Conservation (phyloP, 2,888 invertebrate species). For the Polyommatus iphigenia region DNA sequence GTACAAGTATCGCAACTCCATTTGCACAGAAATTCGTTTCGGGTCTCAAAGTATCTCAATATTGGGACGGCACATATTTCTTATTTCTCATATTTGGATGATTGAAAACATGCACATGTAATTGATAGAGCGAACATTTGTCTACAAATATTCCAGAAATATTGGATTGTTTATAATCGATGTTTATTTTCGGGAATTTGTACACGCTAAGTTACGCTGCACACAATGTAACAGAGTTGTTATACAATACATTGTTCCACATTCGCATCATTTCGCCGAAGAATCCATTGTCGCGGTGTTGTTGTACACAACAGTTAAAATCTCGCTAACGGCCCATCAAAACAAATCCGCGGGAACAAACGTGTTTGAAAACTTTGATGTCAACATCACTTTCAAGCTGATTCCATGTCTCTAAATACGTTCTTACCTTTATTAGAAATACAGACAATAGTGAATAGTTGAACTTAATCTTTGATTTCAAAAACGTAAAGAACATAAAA, state of each 20-base stretch:
- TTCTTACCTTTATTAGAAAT: conserved; percentile 25
- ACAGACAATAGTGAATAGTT: too few species aligned
- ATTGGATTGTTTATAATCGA: conserved; percentile 3
- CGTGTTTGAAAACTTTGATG: conserved; percentile 45
- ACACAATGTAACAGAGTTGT: conserved; percentile 73
- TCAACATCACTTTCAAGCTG: conserved; percentile 36
- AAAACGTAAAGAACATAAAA: not conserved
- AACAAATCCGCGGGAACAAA: conserved; percentile 54
- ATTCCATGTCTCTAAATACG: conserved; percentile 37
- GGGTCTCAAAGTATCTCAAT: too few species aligned
- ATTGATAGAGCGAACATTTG: not conserved
- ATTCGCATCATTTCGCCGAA: conserved; percentile 69
- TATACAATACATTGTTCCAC: conserved; percentile 76
- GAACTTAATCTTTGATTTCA: too few species aligned
- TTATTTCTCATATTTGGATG: too few species aligned
- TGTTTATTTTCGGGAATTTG: conserved; percentile 51
- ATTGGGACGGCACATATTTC: too few species aligned
- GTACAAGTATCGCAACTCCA: too few species aligned
- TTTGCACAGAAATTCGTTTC: too few species aligned
- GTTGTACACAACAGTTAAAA: conserved; percentile 69
- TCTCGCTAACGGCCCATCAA: conserved; percentile 68
- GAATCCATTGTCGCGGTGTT: conserved; percentile 74
- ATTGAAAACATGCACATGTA: too few species aligned
- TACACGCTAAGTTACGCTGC: conserved; percentile 59
- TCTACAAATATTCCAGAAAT: not conserved